Percentiles rank a stretch among this genome's conserved stretches.
These are phyloP conservation scores for Pristionchus exspectatus DNA, from an alignment of 2,888 invertebrate genomes.

Conservation along the genomic window DNA sequence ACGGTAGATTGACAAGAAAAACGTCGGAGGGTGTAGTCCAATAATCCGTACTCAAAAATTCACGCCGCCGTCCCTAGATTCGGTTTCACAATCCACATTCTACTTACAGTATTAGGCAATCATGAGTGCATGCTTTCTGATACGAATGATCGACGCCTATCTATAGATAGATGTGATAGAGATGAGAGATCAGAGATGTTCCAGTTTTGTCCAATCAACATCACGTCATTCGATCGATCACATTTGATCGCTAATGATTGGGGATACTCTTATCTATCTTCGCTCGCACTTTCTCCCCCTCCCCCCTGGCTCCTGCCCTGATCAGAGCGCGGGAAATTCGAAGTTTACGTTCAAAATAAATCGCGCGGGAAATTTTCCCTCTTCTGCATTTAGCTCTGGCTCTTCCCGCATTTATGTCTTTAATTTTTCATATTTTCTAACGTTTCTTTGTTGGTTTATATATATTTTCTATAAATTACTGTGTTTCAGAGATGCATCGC, in stretches of 20 bases:
- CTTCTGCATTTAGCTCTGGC: too few species aligned
- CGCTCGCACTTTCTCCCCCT: background rate
- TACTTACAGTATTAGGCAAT: background rate
- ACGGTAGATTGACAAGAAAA: too few species aligned
- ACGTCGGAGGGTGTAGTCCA: too few species aligned
- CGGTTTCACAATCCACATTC: background rate
- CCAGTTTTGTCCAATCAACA: too few species aligned
- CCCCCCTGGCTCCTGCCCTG: background rate
- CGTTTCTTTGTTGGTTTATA: background rate
- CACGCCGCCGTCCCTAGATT: too few species aligned
- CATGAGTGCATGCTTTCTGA: background rate
- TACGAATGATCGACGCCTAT: too few species aligned
- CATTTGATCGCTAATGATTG: background rate
- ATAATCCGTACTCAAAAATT: too few species aligned
- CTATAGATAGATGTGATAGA: too few species aligned
- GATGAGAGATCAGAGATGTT: too few species aligned
- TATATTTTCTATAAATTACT: background rate
- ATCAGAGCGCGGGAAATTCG: background rate
- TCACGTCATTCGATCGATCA: background rate
- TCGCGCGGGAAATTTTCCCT: slow-evolving; percentile 41
- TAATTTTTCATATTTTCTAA: background rate
- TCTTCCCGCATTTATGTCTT: background rate
- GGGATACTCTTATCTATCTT: background rate
- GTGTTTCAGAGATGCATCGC: slow-evolving; percentile 62
- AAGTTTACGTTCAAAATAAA: background rate